Base-by-base conservation (phyloP, 1,140 invertebrate species). In the Danaus plexippus region DNA sequence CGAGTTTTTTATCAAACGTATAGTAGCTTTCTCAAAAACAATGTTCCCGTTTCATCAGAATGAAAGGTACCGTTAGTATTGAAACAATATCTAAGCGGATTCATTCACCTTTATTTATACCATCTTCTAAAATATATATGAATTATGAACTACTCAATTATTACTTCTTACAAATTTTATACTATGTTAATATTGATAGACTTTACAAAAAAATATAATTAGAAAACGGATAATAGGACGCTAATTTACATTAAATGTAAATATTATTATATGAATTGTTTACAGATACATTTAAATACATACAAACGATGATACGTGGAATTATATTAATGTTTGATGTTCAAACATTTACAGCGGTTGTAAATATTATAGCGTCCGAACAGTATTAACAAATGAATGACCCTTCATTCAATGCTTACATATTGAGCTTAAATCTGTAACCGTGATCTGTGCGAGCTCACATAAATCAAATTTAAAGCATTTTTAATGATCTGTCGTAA, bases 321-420 rank as follows among this genome's bases (percentile, higher is more conserved):
- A 32, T 32, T 32, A 32, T 32, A 32, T 32, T 32, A 66, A 64
- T 63, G 57, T 73, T 80, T 80, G 72, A 80, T 69, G 64, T 61
- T 67, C 59, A 64, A 66, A 73, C 73, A 71, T 80, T 84, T 82
- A 82, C 72, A 63, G 67, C 75, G 55, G 64, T 65, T 61, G 71
- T 82, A 82, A 85, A 85, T 73, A 71, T 79, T 72, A 79, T 68
- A 64, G 70, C 64, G 64, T 57, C 22, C 58, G 69, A 66, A 75
- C 78, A 73, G 75, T 80, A 84, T 80, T 80, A 85, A 82, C 79
- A 82, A 82, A 82, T 80, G 74, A 80, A 78, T 69, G 69, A 61
- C 56, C 68, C 63, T 67, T 70, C 76, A 83, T 76, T 79, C 77
- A 80, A 79, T 63, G 67, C 60, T 22, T 43, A 58, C 74, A 79